Evolutionary conservation across 1,140 invertebrate genomes (phyloP).

Genomic region (Drosophila persimilis): DNA sequence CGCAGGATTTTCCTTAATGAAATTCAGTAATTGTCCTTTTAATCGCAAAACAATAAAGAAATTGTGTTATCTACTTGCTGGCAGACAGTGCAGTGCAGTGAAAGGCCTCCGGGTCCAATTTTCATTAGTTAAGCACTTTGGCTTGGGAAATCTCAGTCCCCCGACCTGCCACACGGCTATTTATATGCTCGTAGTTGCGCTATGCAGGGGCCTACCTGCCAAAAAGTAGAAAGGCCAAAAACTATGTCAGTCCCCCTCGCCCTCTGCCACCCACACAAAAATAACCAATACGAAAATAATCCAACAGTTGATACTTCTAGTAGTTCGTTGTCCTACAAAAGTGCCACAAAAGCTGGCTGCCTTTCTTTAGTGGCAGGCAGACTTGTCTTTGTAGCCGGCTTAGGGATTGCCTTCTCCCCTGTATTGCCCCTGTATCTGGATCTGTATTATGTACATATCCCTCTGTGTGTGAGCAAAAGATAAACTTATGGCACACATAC

Average conservation of each 20-base stretch:
- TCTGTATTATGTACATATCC: conserved; percentile 24
- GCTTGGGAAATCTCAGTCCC: conserved; percentile 13
- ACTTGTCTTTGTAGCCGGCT: conserved; percentile 54
- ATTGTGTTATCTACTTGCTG: not conserved
- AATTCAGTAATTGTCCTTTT: no score
- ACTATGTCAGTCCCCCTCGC: conserved; percentile 53
- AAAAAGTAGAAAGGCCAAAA: conserved; percentile 48
- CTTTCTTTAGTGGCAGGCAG: conserved; percentile 16
- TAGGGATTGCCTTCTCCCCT: conserved; percentile 35
- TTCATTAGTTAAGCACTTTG: conserved; percentile 42
- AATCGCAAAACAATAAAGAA: no score
- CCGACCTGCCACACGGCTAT: conserved; percentile 30
- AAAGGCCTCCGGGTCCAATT: conserved; percentile 10
- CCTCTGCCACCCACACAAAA: conserved; percentile 4
- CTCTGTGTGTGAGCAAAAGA: conserved; percentile 42
- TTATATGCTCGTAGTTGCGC: not conserved
- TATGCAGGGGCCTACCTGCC: conserved; percentile 10
- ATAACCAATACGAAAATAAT: conserved; percentile 62
- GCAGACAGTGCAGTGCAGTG: not conserved
- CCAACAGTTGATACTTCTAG: conserved; percentile 53
- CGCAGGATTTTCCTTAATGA: no score
- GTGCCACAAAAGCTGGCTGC: conserved; percentile 26
- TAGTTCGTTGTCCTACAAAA: conserved; percentile 68
- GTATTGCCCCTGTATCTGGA: conserved; percentile 8
- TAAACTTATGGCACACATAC: conserved; percentile 45